Evolutionary conservation across 2,797 vertebrate genomes (phyloP).

Genomic region (Anolis apletophallus): DNA sequence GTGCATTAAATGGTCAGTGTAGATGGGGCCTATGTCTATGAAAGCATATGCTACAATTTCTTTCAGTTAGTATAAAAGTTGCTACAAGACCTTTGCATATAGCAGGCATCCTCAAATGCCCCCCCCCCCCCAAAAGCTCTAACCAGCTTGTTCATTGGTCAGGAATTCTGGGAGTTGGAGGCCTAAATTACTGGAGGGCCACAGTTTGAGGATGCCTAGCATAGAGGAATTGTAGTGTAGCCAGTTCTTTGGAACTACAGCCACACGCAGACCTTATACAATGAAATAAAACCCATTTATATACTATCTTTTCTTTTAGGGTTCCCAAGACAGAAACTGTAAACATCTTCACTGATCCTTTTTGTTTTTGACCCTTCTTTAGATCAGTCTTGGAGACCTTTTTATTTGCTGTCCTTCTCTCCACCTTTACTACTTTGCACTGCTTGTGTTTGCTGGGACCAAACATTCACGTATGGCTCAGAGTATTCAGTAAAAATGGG

Average conservation of each 20-base stretch:
- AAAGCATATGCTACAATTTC: too few relatives aligned
- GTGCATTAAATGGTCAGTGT: too few relatives aligned
- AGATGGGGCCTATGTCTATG: too few relatives aligned
- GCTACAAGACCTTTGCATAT: too few relatives aligned
- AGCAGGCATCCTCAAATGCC: too few relatives aligned
- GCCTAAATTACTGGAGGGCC: too few relatives aligned
- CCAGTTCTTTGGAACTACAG: not conserved
- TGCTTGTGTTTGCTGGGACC: conserved; percentile 95
- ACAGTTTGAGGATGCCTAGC: too few relatives aligned
- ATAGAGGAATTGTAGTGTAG: not conserved
- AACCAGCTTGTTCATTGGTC: too few relatives aligned
- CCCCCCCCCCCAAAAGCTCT: too few relatives aligned
- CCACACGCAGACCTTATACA: not conserved
- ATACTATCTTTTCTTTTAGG: not conserved
- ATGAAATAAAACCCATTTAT: not conserved
- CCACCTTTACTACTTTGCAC: conserved; percentile 90
- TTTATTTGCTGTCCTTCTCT: conserved; percentile 89
- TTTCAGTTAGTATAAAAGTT: too few relatives aligned
- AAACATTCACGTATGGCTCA: conserved; percentile 92
- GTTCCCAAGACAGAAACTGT: not conserved
- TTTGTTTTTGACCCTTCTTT: conserved; percentile 40
- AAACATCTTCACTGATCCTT: not conserved
- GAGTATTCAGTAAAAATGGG: conserved; percentile 96
- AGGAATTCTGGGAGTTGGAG: too few relatives aligned
- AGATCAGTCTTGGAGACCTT: conserved; percentile 93